These are phyloP conservation scores for Zelleria hepariella DNA, from an alignment of 2,888 invertebrate species.

Conservation along the genomic window DNA sequence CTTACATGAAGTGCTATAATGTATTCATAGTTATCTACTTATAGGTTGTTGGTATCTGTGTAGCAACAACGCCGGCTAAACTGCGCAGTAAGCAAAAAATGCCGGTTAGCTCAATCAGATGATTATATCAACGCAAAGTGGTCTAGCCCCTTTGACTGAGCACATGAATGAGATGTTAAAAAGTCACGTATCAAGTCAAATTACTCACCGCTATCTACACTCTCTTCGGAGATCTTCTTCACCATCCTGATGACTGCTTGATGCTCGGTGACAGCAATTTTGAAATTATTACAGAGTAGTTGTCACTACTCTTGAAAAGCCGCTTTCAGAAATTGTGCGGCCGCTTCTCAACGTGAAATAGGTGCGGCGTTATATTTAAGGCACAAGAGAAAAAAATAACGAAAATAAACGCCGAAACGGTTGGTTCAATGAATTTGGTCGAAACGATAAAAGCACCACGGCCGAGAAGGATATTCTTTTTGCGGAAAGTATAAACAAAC, in stretches of 20 bases:
- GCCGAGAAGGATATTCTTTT: conserved; percentile 55
- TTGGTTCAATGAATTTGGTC: conserved; percentile 12
- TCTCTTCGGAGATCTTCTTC: conserved; percentile 72
- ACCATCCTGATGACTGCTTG: conserved; percentile 62
- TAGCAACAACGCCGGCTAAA: conserved; percentile 18
- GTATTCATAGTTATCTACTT: neutral
- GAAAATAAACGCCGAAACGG: conserved; percentile 43
- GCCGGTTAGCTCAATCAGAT: conserved; percentile 19
- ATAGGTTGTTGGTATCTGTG: conserved; percentile 1
- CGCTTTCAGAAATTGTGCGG: conserved; percentile 69
- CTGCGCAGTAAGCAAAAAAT: conserved; percentile 28
- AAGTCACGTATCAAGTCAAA: conserved; percentile 15
- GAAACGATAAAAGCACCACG: conserved; percentile 46
- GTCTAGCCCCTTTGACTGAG: neutral
- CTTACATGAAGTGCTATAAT: neutral
- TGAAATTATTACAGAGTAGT: conserved; percentile 54
- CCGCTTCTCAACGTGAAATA: conserved; percentile 69
- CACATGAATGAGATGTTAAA: neutral
- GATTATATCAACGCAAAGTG: conserved; percentile 13
- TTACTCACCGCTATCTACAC: conserved; percentile 68
- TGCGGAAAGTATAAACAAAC: conserved; percentile 67
- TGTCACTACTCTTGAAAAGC: conserved; percentile 66
- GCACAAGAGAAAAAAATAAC: conserved; percentile 32
- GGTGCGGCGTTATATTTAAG: conserved; percentile 48
- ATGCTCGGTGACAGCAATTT: conserved; percentile 56